Percentiles rank a stretch among this genome's conserved stretches.
phyloP scores from a whole-genome alignment of 2,113 vertebrate species.

The Helogale parvula region DNA sequence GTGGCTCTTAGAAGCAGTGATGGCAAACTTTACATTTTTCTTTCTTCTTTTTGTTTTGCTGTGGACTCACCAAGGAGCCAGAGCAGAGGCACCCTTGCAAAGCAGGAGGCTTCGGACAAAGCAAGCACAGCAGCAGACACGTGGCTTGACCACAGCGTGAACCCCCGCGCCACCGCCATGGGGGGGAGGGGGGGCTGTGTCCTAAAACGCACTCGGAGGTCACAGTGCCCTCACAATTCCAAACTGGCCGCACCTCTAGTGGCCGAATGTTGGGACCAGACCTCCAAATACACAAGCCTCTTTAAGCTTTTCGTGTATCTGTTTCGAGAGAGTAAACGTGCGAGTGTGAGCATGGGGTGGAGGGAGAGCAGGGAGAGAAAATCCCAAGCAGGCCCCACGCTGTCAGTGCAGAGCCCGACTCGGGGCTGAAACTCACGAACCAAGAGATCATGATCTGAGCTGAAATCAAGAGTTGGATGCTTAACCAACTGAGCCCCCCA shows the following conservation, averaged over 20 bases:
- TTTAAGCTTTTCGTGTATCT: no score
- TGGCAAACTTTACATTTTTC: not conserved
- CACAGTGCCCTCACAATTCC: not conserved
- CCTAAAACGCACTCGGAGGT: fast-evolving
- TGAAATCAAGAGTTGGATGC: no score
- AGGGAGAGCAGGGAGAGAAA: no score
- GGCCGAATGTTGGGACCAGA: no score
- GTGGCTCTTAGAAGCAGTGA: not conserved
- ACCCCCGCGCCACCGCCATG: fast-evolving
- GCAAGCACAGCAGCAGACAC: fast-evolving
- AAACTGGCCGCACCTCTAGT: not conserved
- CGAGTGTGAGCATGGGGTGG: no score
- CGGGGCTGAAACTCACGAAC: no score
- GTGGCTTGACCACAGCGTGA: fast-evolving
- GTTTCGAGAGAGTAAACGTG: no score
- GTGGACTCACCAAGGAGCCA: not conserved
- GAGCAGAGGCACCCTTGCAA: no score
- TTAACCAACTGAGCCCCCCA: no score
- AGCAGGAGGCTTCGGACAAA: not conserved
- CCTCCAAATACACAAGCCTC: not conserved
- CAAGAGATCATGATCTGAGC: no score
- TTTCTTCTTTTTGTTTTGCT: not conserved
- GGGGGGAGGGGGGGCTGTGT: not conserved
- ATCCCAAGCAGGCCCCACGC: no score
- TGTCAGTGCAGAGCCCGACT: no score